phyloP scores from a whole-genome alignment of 2,113 vertebrate genomes.

The Leiothrix lutea region DNA sequence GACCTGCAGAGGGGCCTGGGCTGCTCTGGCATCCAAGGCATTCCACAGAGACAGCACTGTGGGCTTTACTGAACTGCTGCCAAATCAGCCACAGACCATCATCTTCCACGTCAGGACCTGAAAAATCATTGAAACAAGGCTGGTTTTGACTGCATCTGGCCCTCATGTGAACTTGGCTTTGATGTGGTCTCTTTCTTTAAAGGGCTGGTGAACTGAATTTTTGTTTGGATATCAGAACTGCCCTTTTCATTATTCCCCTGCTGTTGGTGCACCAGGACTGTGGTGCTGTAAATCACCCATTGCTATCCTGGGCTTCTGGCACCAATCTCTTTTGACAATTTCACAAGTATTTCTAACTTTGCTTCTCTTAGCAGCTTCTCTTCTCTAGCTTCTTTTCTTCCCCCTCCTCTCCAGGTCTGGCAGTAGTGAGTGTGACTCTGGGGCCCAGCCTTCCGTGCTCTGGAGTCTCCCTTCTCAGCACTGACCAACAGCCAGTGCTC shows the following conservation, averaged over 20 bases:
- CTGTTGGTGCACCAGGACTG: neutral
- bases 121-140: neutral
- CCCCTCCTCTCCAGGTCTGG: neutral
- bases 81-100: neutral
- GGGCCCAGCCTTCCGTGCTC: accelerated
- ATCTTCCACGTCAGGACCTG: neutral
- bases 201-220: neutral
- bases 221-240: neutral
- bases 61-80: neutral
- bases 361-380: neutral
- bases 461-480: neutral
- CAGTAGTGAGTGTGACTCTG: neutral
- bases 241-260: neutral
- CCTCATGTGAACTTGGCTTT: neutral
- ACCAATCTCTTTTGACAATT: neutral
- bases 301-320: neutral
- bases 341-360: neutral
- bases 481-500: accelerated
- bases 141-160: neutral
- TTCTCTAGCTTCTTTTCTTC: neutral
- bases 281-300: accelerated
- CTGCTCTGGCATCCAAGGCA: neutral
- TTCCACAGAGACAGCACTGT: neutral
- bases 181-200: neutral
- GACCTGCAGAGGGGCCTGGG: accelerated